phyloP scores from a whole-genome alignment of 2,113 vertebrate species.

The Eira barbara region DNA sequence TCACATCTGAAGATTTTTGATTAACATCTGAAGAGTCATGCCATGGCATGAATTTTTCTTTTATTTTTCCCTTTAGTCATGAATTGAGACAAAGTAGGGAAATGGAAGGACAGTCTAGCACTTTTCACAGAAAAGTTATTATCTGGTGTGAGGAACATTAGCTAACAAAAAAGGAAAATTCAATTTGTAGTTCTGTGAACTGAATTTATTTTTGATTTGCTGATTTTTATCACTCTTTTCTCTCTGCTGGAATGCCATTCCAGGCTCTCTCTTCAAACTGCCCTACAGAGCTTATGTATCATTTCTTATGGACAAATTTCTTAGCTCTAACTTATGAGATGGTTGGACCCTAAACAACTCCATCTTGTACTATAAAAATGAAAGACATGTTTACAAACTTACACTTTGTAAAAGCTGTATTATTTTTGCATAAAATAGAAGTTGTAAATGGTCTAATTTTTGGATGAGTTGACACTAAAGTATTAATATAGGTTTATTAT shows the following conservation, averaged over 20 bases:
- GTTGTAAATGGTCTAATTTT: conserved; percentile 19
- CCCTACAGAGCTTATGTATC: background rate
- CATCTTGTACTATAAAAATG: background rate
- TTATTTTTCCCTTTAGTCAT: background rate
- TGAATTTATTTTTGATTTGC: background rate
- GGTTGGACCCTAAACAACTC: background rate
- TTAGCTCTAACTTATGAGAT: background rate
- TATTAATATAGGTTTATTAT: conserved; percentile 29
- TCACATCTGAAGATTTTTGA: background rate
- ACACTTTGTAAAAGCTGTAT: background rate
- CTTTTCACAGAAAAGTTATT: background rate
- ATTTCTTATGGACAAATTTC: background rate
- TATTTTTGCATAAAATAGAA: conserved; percentile 6
- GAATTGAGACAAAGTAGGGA: background rate
- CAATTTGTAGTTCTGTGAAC: background rate
- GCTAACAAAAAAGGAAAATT: background rate
- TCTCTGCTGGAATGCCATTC: background rate
- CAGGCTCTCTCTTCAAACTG: background rate
- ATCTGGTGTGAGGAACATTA: background rate
- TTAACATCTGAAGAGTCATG: background rate
- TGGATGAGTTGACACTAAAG: background rate
- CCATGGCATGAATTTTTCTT: background rate
- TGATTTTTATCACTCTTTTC: background rate
- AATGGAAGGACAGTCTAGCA: background rate
- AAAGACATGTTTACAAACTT: background rate